Evolutionary conservation across 1,140 invertebrate genomes (phyloP), one percentile per base, ranked within the genome.

Genomic region (Ceratina japonica): DNA sequence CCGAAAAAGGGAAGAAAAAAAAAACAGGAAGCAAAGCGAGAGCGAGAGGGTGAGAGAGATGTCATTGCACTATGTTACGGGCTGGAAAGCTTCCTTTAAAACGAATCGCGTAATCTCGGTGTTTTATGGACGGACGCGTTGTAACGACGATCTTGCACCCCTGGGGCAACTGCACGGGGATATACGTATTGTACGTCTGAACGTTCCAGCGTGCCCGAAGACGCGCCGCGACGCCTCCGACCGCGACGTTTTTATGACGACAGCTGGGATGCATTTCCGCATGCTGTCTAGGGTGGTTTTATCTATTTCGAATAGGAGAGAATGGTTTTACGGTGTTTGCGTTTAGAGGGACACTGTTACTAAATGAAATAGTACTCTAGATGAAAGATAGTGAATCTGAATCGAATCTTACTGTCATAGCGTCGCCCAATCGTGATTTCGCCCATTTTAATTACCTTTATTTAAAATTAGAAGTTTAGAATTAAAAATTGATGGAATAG

Each of bases 41-140:
- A 54, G 52, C 52, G 52, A 8, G 10, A 49, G 10, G 27, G n/a
- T 13, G 65, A 12, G 61, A 54, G 15, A 7, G 37, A 64, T 3
- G 22, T 27, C 49, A 52, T 54, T 62, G 44, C 22, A 18, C 54
- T 27, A 7, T 27, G 37, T 70, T 49, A 20, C 3, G 20, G 58
- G 0, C 24, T 8, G 0, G 27, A 13, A 2, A 8, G 37, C 7
- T 77, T 54, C 27, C 31, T 63, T 77, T 15, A 20, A 54, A 71
- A 70, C 58, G 68, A 63, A 71, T 71, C 75, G 68, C 49, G 27
- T 77, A 77, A 72, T 77, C 75, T 77, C 59, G 20, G 20, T 44
- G 58, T 72, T 77, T 72, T 72, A 72, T 20, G 27, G 59, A 5
- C 59, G 37, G 27, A 52, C 16, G 20, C 37, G 31, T 20, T 20